These are phyloP conservation scores for Lacerta viridis DNA, from an alignment of 2,797 vertebrate species.

Conservation along the genomic window DNA sequence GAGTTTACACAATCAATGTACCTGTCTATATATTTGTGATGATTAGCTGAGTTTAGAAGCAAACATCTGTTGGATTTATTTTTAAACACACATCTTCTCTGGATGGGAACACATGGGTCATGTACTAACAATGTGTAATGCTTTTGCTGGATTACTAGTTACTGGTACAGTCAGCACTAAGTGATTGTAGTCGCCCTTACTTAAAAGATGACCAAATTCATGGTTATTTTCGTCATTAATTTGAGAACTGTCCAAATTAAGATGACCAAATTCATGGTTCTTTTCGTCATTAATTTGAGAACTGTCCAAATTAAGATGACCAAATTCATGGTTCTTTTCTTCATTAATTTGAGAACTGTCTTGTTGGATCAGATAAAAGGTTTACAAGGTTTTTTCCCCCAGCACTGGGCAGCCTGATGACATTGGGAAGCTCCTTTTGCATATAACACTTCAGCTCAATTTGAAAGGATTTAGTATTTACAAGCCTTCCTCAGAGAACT, in stretches of 20 bases:
- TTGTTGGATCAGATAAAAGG: not conserved
- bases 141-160: constrained; percentile 4
- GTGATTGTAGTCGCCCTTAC: not conserved
- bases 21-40: constrained; percentile 22
- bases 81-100: constrained; percentile 1
- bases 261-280: too few relatives aligned
- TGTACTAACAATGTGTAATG: constrained; percentile 4
- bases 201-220: not conserved
- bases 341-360: not conserved
- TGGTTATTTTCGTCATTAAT: not conserved
- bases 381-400: not conserved
- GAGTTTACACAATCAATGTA: constrained; percentile 20
- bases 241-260: not conserved
- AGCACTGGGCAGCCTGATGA: not conserved
- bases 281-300: not conserved
- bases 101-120: constrained; percentile 10
- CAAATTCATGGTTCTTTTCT: too few relatives aligned
- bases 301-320: too few relatives aligned
- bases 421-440: not conserved
- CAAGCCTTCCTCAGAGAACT: not conserved
- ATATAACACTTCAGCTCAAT: not conserved
- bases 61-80: constrained; percentile 11
- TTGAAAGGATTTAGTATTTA: not conserved
- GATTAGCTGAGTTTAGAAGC: constrained; percentile 5
- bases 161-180: not conserved